Conservation (phyloP, 2,113 vertebrate genomes). For the Mugil cephalus region DNA sequence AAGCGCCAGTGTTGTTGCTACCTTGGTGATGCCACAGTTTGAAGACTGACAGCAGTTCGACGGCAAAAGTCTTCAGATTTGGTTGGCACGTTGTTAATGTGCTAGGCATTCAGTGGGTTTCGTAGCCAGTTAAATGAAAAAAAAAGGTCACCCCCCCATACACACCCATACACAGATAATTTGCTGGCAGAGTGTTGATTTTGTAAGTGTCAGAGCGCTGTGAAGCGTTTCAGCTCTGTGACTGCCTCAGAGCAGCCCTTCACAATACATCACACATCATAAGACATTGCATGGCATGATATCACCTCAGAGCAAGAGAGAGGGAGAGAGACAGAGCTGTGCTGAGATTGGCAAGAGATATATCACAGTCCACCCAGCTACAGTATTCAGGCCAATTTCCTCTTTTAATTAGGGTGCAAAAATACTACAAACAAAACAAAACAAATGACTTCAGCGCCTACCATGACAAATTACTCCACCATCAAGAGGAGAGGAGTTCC, state of each 20-base stretch:
- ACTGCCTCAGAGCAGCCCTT: constrained; percentile 39
- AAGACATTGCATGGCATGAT: constrained; percentile 28
- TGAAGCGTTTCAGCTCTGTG: constrained; percentile 35
- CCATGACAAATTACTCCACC: no score
- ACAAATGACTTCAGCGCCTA: no score
- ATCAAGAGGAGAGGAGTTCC: no score
- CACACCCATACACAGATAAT: background rate
- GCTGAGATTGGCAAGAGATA: no score
- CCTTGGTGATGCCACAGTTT: background rate
- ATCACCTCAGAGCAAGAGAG: constrained; percentile 21
- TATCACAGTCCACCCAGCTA: no score
- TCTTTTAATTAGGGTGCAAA: no score
- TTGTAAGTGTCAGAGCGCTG: constrained; percentile 28
- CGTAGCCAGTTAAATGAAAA: constrained; percentile 9
- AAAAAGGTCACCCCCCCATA: constrained; percentile 18
- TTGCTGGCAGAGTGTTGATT: constrained; percentile 5
- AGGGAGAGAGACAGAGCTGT: background rate
- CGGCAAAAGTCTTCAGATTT: background rate
- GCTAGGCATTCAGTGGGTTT: background rate
- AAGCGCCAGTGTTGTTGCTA: background rate
- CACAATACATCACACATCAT: constrained; percentile 46
- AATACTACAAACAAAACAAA: no score
- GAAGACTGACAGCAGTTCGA: background rate
- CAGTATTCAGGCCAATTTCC: no score
- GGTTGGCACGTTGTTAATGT: background rate